Percentiles rank a stretch among this genome's conserved stretches.
phyloP scores from a whole-genome alignment of 2,797 vertebrate species.

The Halcyon leucocephala region DNA sequence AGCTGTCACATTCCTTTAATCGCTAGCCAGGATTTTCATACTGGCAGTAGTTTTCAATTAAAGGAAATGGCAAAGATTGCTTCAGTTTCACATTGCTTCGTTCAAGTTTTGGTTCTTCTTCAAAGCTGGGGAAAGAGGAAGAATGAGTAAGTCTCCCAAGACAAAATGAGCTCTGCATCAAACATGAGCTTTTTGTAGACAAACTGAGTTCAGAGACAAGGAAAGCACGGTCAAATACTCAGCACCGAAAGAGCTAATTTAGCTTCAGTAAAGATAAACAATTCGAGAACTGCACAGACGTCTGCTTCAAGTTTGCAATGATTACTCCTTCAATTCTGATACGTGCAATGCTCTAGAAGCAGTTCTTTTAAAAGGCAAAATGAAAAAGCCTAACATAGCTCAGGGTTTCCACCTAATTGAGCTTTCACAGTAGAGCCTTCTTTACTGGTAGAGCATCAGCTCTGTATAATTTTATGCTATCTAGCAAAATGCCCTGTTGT shows the following conservation, averaged over 20 bases:
- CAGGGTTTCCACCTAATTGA: neutral
- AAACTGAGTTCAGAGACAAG: neutral
- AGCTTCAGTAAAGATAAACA: neutral
- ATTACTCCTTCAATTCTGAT: neutral
- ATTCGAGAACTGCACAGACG: neutral
- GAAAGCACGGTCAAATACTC: neutral
- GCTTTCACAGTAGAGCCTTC: neutral
- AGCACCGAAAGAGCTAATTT: neutral
- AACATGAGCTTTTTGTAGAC: neutral
- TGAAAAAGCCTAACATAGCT: neutral
- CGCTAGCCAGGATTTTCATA: neutral
- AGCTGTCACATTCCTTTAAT: conserved; percentile 46
- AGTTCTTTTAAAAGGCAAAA: neutral
- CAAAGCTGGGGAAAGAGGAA: neutral
- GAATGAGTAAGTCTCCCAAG: neutral
- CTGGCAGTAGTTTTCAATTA: conserved; percentile 20
- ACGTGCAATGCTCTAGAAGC: neutral
- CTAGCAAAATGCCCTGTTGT: neutral
- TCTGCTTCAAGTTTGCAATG: neutral
- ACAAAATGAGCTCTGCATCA: neutral
- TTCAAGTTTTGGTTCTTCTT: neutral
- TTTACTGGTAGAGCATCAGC: neutral
- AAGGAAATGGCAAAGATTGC: neutral
- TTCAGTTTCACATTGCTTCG: neutral
- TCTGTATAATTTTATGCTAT: neutral